Evolutionary conservation across 2,797 vertebrate species (phyloP), one percentile per base, ranked within the genome.

Genomic region (Micropoecilia bifurca): DNA sequence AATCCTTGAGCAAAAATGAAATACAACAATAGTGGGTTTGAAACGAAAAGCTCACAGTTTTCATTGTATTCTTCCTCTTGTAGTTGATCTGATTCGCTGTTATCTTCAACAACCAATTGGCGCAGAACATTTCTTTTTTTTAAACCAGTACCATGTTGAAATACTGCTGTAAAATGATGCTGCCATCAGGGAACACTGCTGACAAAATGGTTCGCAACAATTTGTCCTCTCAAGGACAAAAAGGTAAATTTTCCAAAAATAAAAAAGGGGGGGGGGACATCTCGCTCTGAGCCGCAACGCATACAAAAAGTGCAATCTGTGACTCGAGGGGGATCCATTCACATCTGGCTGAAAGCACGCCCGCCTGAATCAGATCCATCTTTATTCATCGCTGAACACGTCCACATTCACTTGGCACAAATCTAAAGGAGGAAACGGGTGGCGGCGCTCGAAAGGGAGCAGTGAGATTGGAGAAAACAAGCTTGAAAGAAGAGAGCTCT

Each of bases 401-500:
- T 88, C 77, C 75, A 83, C 78, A 79, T 85, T 89, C 77, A 71
- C 36, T 71, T 48, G 80, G 76, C 77, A 61, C 33, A 80, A 75
- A 75, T 89, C 71, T 87, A 86, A 89, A 91, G 82, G 82, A 87
- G 86, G 82, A 88, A 87, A 87, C 0, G 16, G 78, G 76, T 79
- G 59, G 41, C 80, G 83, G 86, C 76, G 75, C 75, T 77, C 2
- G 25, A 74, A 48, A 63, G 68, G 83, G 83, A 76, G 74, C 68
- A 82, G 81, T 63, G 63, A 89, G 76, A 91, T 89, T 74, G 90
- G 80, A 85, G 80, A 74, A 89, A 87, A 90, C 89, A 53, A 82
- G 84, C 84, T 88, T 84, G 48, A 50, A 88, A 90, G 84, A 74
- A 80, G 76, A 89, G 87, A 83, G 83, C 83, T 84, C 90, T 88